Base-by-base conservation (phyloP, 2,113 vertebrate species). In the Acanthisitta chloris region DNA sequence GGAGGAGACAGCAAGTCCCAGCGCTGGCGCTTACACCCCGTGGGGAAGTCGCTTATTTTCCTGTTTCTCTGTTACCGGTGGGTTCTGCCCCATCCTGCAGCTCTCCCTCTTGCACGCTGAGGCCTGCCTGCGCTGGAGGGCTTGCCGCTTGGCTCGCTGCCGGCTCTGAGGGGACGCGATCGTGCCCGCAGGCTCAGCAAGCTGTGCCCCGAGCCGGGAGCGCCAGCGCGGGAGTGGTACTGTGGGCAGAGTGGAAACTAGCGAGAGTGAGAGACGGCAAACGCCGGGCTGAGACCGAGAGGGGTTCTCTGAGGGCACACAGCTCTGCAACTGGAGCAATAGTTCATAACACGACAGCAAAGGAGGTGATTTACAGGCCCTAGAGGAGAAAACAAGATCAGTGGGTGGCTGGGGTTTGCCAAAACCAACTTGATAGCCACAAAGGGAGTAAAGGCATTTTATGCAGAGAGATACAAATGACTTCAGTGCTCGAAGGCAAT, bases 321-420 rank as follows among this genome's bases (percentile, higher is more conserved):
- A 26, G 16, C 4, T 21, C 19, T 3, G 15, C 36, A 48, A 17
- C 45, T 15, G n/a, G 38, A 74, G 71, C 67, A 12, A 24, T 46
- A 48, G 86, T 14, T 95, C 31, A 8, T 81, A 67, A 65, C 38
- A 9, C 54, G 46, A 54, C 64, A 82, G 82, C 66, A 64, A 45
- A 88, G 83, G 43, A 48, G 57, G n/a, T 66, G 40, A 23, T 91
- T 71, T 81, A 54, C 48, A 40, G 65, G 80, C 69, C 78, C 90
- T 45, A 34, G 82, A 71, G 85, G 64, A 90, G 62, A 54, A 91
- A 92, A 82, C 10, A 69, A 82, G 81, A 76, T 66, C 65, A 77
- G 79, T 93, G 82, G 51, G 87, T 70, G 82, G 78, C 46, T 77
- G 81, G 81, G 85, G 58, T 90, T 90, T 94, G 87, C 81, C 78